Percentiles rank a stretch among this genome's conserved stretches.
Evolutionary conservation across 2,797 vertebrate genomes (phyloP).

Genomic region (Tamandua tetradactyla): DNA sequence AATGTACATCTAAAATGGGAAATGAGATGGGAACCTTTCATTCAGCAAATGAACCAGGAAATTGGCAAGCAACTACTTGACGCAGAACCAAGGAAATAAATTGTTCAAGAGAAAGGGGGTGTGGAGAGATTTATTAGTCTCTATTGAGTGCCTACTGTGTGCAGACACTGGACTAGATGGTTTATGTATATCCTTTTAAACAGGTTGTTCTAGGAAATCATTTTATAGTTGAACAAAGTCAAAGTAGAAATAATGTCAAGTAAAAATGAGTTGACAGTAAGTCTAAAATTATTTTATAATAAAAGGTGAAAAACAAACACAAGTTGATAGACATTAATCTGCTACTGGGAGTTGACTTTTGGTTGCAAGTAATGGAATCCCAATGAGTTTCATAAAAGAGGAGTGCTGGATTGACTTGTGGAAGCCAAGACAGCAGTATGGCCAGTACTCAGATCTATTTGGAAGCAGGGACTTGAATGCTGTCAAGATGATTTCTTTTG

Average conservation of each 20-base stretch:
- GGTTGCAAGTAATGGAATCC: neutral
- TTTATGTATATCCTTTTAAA: neutral
- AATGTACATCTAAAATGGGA: neutral
- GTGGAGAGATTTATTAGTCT: neutral
- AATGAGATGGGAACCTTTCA: neutral
- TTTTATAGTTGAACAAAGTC: neutral
- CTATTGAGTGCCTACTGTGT: neutral
- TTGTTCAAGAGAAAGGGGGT: neutral
- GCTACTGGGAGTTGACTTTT: neutral
- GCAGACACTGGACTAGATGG: neutral
- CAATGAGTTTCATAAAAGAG: neutral
- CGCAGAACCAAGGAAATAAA: neutral
- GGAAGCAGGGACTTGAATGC: neutral
- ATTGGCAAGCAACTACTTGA: neutral
- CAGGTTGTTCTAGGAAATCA: neutral
- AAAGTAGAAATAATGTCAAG: constrained; percentile 13
- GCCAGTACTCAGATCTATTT: neutral
- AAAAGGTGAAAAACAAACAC: neutral
- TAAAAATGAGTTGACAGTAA: neutral
- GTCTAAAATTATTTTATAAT: constrained; percentile 29
- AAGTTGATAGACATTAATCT: neutral
- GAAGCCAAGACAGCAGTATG: neutral
- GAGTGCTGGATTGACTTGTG: neutral
- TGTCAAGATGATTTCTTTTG: neutral
- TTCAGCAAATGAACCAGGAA: neutral